Percentiles rank a stretch among this genome's conserved stretches.
phyloP scores from a whole-genome alignment of 1,140 invertebrate genomes.

The Paraescarpia echinospica region DNA sequence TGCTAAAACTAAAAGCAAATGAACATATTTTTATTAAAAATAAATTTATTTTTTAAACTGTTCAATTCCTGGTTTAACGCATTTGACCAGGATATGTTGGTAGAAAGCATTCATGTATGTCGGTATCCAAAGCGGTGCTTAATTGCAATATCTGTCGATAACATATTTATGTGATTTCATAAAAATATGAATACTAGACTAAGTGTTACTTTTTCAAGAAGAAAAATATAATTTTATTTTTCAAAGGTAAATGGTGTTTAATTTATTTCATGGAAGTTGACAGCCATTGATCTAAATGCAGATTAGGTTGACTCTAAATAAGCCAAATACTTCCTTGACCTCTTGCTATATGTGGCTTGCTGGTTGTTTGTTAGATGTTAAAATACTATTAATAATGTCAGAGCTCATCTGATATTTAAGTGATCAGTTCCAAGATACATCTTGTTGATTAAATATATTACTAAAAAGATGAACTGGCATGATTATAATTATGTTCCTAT shows the following conservation, averaged over 20 bases:
- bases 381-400: not conserved
- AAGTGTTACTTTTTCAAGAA: not conserved
- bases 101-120: not conserved
- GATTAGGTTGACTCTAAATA: not conserved
- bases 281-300: not conserved
- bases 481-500: no score
- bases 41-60: not conserved
- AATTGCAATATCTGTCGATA: constrained; percentile 1
- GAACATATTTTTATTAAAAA: not conserved
- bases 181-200: not conserved
- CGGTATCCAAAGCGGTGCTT: not conserved
- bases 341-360: not conserved
- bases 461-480: no score
- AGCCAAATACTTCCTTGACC: not conserved
- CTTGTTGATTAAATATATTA: no score
- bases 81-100: not conserved
- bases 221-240: not conserved
- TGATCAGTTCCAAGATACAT: no score
- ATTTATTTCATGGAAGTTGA: not conserved
- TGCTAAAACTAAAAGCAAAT: not conserved
- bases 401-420: not conserved
- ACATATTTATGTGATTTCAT: not conserved
- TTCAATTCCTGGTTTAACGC: not conserved
- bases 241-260: not conserved
- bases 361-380: not conserved